A percentile compares a stretch with the other conserved stretches of the same genome.
These are phyloP conservation scores for Ichneumoninae sp. DNA, from an alignment of 2,888 invertebrate genomes.

Conservation along the genomic window DNA sequence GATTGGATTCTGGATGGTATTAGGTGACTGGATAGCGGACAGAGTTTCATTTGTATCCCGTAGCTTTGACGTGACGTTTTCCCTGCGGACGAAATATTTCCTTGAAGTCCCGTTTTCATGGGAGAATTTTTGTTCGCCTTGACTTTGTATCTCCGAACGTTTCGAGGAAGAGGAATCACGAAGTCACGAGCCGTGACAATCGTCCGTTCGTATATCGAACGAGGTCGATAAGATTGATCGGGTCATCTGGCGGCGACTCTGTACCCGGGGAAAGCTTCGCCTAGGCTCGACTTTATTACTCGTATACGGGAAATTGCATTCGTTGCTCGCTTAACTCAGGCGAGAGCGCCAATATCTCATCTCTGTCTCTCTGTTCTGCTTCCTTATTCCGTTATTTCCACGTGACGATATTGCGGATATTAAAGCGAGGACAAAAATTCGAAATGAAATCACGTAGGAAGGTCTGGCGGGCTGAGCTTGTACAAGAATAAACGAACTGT, in stretches of 20 bases:
- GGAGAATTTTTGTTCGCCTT: background rate
- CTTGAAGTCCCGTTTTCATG: background rate
- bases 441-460: constrained; percentile 37
- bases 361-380: constrained; percentile 6
- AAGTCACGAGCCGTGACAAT: constrained; percentile 18
- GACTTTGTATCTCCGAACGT: background rate
- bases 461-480: background rate
- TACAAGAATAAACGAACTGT: too few species aligned
- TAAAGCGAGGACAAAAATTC: constrained; percentile 57
- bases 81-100: background rate
- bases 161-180: background rate
- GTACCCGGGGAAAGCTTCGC: background rate
- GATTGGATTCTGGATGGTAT: constrained; percentile 41
- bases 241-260: constrained; percentile 1
- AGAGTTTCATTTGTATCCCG: constrained; percentile 31
- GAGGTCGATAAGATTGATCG: constrained; percentile 41
- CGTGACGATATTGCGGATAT: constrained; percentile 56
- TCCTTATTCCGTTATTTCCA: constrained; percentile 14
- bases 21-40: background rate
- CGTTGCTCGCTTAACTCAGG: constrained; percentile 33
- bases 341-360: constrained; percentile 23
- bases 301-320: constrained; percentile 56
- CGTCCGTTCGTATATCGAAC: constrained; percentile 24
- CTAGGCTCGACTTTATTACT: background rate
- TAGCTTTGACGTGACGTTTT: constrained; percentile 1